phyloP scores from a whole-genome alignment of 2,888 invertebrate genomes.

The Hypolimnas misippus region DNA sequence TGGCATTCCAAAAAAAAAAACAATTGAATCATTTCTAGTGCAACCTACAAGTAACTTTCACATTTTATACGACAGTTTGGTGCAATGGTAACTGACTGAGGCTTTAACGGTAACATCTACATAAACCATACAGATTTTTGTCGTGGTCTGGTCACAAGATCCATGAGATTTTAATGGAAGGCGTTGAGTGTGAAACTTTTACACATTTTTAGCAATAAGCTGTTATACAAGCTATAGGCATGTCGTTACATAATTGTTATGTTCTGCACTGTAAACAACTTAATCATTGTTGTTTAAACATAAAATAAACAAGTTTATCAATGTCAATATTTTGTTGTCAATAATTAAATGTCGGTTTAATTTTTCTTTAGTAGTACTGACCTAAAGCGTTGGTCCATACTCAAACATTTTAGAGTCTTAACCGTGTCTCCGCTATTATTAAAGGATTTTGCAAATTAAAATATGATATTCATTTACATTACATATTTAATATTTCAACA shows the following conservation, averaged over 20 bases:
- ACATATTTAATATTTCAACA: not conserved
- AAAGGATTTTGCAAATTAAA: not conserved
- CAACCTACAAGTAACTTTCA: no score
- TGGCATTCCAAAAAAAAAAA: no score
- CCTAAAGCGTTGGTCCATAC: not conserved
- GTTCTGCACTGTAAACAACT: not conserved
- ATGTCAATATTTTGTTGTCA: not conserved
- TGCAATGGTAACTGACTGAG: no score
- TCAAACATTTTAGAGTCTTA: no score
- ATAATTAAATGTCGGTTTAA: not conserved
- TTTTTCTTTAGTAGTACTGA: not conserved
- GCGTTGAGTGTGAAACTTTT: no score
- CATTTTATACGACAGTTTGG: no score
- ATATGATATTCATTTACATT: conserved; percentile 16
- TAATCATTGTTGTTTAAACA: not conserved
- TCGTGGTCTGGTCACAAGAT: no score
- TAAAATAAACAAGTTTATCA: not conserved
- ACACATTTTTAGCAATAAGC: no score
- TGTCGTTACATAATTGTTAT: not conserved
- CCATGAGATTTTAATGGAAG: no score
- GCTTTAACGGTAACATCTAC: no score
- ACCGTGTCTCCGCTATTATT: not conserved
- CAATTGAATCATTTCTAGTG: no score
- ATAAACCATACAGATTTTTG: no score
- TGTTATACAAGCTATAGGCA: not conserved